These are phyloP conservation scores for Tetragonula clypearis DNA, from an alignment of 1,140 invertebrate species.

Conservation along the genomic window DNA sequence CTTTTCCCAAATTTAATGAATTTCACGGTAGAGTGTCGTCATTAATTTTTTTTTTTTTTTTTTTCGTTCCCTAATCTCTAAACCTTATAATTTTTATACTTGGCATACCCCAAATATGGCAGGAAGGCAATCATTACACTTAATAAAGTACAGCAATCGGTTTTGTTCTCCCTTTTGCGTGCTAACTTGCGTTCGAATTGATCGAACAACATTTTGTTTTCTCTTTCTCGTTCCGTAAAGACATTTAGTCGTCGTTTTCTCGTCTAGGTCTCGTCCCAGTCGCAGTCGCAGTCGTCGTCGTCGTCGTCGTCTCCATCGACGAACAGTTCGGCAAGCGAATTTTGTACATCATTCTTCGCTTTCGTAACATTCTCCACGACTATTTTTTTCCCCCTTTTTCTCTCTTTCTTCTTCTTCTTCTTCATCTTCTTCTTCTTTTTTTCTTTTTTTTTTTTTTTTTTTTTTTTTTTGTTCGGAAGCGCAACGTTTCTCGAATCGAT, in stretches of 20 bases:
- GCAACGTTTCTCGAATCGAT: conserved; percentile 9
- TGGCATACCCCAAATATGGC: conserved; percentile 83
- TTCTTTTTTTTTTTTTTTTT: not conserved
- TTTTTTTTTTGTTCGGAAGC: not conserved
- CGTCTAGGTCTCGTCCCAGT: no score
- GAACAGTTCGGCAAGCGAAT: conserved; percentile 59
- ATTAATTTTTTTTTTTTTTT: conserved; percentile 62
- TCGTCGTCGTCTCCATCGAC: conserved; percentile 42
- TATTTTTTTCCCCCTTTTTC: not conserved
- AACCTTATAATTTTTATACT: conserved; percentile 83
- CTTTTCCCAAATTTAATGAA: conserved; percentile 64
- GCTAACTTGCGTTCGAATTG: conserved; percentile 57
- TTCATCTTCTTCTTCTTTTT: not conserved
- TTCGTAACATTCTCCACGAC: not conserved
- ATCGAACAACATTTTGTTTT: conserved; percentile 35
- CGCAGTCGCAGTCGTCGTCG: conserved; percentile 31
- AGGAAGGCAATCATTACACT: conserved; percentile 82
- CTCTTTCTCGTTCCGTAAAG: conserved; percentile 29
- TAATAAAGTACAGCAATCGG: conserved; percentile 79
- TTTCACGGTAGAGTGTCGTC: conserved; percentile 69
- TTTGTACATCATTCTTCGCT: conserved; percentile 57
- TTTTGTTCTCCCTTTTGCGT: conserved; percentile 39
- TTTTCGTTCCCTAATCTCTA: conserved; percentile 77
- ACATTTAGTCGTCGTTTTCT: conserved; percentile 18
- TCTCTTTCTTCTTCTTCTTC: no score